These are phyloP conservation scores for Istiophorus platypterus DNA, from an alignment of 2,113 vertebrate species.

Conservation along the genomic window DNA sequence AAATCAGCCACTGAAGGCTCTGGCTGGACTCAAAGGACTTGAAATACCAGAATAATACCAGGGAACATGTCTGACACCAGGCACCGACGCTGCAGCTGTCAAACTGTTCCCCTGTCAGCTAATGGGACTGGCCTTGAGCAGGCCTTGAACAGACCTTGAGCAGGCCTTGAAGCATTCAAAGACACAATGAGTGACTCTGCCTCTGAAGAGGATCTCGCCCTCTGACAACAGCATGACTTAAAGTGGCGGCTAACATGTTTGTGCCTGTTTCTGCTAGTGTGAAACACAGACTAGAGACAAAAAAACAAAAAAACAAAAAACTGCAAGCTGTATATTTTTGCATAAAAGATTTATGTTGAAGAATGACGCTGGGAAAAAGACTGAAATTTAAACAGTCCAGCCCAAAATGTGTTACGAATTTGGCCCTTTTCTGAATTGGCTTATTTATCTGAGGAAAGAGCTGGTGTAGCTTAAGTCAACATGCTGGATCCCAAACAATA, in stretches of 20 bases:
- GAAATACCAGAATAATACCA: neutral
- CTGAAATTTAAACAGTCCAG: neutral
- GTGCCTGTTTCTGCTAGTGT: conserved; percentile 22
- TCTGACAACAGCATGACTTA: conserved; percentile 28
- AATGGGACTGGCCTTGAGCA: neutral
- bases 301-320: no score
- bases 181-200: neutral
- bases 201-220: conserved; percentile 19
- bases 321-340: neutral
- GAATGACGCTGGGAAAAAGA: neutral
- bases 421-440: no score
- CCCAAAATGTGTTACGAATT: neutral
- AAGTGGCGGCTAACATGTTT: conserved; percentile 16
- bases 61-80: neutral
- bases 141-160: neutral
- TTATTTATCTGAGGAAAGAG: no score
- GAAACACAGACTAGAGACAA: neutral
- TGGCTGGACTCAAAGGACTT: no score
- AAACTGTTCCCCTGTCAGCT: neutral
- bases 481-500: no score
- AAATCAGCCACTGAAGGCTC: neutral
- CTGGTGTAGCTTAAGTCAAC: no score
- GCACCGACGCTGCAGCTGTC: conserved; percentile 4
- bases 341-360: conserved; percentile 17
- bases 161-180: neutral